phyloP scores from a whole-genome alignment of 1,140 invertebrate species.

The Diuraphis noxia region DNA sequence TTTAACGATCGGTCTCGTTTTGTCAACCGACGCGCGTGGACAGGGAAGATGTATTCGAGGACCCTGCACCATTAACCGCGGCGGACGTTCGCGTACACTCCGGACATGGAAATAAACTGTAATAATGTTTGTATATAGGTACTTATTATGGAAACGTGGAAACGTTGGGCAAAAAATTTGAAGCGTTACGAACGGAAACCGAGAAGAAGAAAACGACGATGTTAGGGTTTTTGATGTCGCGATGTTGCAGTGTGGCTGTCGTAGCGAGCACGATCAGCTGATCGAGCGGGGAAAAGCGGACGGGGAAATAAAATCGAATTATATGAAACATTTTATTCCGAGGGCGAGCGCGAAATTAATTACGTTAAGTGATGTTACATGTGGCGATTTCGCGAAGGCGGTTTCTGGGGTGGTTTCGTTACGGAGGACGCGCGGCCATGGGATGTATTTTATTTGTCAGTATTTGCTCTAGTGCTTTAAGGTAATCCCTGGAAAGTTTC shows the following conservation, averaged over 20 bases:
- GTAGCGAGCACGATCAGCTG: background rate
- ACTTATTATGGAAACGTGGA: too few relatives aligned
- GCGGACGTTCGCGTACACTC: background rate
- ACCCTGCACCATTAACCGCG: background rate
- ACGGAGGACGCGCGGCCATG: background rate
- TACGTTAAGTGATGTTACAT: conserved; percentile 34
- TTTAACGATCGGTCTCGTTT: background rate
- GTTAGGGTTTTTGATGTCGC: background rate
- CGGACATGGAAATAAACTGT: background rate
- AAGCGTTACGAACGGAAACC: background rate
- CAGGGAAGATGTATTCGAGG: background rate
- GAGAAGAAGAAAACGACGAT: background rate
- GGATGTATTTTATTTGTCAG: background rate
- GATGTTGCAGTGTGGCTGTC: too few relatives aligned
- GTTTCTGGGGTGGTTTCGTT: background rate
- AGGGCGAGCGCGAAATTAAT: conserved; percentile 41
- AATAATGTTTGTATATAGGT: too few relatives aligned
- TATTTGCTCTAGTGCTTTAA: background rate
- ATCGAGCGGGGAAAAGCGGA: background rate
- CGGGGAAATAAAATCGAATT: conserved; percentile 2
- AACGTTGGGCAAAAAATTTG: background rate
- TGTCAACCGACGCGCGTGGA: background rate
- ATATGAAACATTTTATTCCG: background rate
- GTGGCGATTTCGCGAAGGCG: background rate
- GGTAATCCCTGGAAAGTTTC: background rate